These are phyloP conservation scores for Harpagifer antarcticus DNA, from an alignment of 2,797 vertebrate species.

Conservation along the genomic window DNA sequence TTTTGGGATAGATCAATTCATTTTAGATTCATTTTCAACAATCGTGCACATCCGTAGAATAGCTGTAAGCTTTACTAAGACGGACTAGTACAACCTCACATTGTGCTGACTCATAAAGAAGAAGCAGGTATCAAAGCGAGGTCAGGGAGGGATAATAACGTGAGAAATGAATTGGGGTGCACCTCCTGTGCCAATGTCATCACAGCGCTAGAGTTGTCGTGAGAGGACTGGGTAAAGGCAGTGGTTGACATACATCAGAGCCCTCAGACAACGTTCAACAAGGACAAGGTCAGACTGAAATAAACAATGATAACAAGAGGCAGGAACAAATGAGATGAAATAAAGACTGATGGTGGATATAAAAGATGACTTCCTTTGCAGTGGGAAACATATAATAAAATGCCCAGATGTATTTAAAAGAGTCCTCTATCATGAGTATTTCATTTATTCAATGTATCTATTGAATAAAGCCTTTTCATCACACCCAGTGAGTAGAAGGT, in stretches of 20 bases:
- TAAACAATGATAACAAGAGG: constrained; percentile 4
- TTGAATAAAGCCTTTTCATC: not conserved
- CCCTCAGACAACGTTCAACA: constrained; percentile 15
- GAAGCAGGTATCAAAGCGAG: constrained; percentile 32
- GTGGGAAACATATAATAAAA: not conserved
- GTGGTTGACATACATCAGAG: constrained; percentile 27
- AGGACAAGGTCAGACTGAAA: constrained; percentile 27
- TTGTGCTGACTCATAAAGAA: constrained; percentile 32
- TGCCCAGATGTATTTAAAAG: not conserved
- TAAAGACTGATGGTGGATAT: not conserved
- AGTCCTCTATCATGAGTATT: not conserved
- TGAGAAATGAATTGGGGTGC: constrained; percentile 35
- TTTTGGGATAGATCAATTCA: not conserved
- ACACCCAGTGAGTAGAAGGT: not conserved
- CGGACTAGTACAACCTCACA: constrained; percentile 1
- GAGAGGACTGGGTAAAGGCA: constrained; percentile 26
- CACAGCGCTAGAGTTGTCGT: constrained; percentile 19
- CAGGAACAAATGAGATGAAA: not conserved
- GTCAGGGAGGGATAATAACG: constrained; percentile 43
- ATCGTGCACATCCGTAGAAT: not conserved
- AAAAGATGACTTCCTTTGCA: not conserved
- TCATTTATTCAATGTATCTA: not conserved
- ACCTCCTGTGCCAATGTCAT: constrained; percentile 34
- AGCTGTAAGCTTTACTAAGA: not conserved
- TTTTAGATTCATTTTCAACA: not conserved